Evolutionary conservation across 2,113 vertebrate species (phyloP), one percentile per base, ranked within the genome.

Genomic region (Brevimyrus niger): DNA sequence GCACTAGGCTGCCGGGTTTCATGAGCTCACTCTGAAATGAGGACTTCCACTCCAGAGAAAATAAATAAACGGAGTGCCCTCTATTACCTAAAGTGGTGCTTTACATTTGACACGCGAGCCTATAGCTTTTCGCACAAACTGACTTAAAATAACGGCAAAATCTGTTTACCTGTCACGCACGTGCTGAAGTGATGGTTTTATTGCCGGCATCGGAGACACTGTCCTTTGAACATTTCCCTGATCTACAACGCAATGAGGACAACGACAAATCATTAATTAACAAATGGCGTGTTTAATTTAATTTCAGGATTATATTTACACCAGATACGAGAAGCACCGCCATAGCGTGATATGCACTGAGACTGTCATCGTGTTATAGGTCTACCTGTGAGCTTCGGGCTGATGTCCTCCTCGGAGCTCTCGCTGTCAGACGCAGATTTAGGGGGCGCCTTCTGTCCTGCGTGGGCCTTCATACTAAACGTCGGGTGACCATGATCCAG

Each of bases 301-400:
- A n/a, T 9, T 17, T 89, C 87, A 86, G n/a, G 89, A 47, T 44
- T 76, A 38, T 38, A 38, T 38, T 80, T 21, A 6, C 35, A 17
- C 15, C 15, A 13, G 0, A 17, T 80, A 17, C 35, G 13, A 42
- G 73, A 17, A 31, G 15, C 13, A 9, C 31, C 8, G 35, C 3
- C 35, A 38, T 42, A 35, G 73, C 10, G 73, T 80, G 7, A 19
- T 19, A 15, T 17, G 73, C 73, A 80, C 1, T 13, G 61, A 69
- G 10, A 69, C n/a, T 11, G 7, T 61, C 2, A n/a, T 61, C 23
- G 21, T 13, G 10, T 31, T 69, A 69, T 31, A 31, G 3, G 27
- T 3, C 61, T 97, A 99, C 98, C 98, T 94, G 97, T 96, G 94
- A 97, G 97, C 92, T 98, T 97, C 42, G 97, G 98, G 91, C 98